Percentiles rank a stretch among this genome's conserved stretches.
phyloP scores from a whole-genome alignment of 2,113 vertebrate genomes.

The Tragelaphus imberbis region DNA sequence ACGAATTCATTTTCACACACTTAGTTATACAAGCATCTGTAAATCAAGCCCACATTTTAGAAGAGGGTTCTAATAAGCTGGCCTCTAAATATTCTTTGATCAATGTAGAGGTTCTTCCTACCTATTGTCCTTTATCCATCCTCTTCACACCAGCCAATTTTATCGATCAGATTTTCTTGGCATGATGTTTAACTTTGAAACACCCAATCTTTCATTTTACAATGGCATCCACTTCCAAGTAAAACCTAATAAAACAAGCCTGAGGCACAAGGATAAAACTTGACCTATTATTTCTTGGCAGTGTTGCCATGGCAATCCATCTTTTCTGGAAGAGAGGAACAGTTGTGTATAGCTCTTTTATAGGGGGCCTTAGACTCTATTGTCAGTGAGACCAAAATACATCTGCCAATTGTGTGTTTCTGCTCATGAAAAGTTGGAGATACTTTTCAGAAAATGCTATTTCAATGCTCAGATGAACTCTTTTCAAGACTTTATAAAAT shows the following conservation, averaged over 20 bases:
- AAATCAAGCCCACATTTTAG: constrained; percentile 25
- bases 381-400: not conserved
- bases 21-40: not conserved
- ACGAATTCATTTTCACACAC: constrained; percentile 12
- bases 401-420: not conserved
- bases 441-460: not conserved
- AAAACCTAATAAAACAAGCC: constrained; percentile 64
- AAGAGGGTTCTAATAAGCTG: not conserved
- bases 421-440: constrained; percentile 8
- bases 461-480: not conserved
- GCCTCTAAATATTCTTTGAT: not conserved
- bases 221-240: constrained; percentile 45
- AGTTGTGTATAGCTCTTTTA: constrained; percentile 13
- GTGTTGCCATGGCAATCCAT: constrained; percentile 71
- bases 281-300: constrained; percentile 68
- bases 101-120: not conserved
- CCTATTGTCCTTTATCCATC: constrained; percentile 3
- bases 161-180: constrained; percentile 19
- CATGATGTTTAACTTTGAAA: constrained; percentile 53
- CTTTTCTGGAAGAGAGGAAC: constrained; percentile 40
- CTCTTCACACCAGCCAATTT: not conserved
- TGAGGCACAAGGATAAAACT: constrained; percentile 60
- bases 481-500: not conserved
- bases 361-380: constrained; percentile 3
- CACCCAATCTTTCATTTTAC: constrained; percentile 34